phyloP scores from a whole-genome alignment of 2,888 invertebrate species.

The Drosophila villosipedis region DNA sequence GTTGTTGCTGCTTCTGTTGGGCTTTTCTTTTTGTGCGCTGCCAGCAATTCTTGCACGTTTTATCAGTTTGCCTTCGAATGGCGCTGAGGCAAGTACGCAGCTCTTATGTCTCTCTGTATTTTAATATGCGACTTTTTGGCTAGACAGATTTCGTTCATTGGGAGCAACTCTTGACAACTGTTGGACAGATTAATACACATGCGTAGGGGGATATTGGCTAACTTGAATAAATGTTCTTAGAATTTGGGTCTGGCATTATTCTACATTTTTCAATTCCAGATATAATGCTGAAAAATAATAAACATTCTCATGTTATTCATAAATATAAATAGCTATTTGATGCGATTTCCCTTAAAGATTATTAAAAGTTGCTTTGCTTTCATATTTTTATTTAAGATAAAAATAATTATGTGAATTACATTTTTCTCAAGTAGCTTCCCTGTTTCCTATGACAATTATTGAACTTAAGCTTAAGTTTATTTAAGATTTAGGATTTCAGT shows the following conservation, averaged over 20 bases:
- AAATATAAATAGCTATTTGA: not conserved
- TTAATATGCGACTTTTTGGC: constrained; percentile 16
- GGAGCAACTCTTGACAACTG: constrained; percentile 12
- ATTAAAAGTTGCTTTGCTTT: not conserved
- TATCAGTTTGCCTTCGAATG: constrained; percentile 73
- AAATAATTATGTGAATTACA: not conserved
- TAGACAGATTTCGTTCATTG: constrained; percentile 12
- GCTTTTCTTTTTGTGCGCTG: constrained; percentile 37
- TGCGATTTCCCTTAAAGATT: not conserved
- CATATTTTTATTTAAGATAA: not conserved
- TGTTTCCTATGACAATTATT: not conserved
- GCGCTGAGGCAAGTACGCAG: constrained; percentile 70
- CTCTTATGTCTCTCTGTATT: constrained; percentile 23
- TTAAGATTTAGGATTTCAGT: not conserved
- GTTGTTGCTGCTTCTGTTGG: constrained; percentile 14
- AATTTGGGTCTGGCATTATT: not conserved
- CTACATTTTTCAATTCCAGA: not conserved
- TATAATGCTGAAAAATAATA: not conserved
- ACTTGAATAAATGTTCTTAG: not conserved
- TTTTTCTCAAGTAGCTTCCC: not conserved
- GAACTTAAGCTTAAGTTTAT: not conserved
- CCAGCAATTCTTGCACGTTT: constrained; percentile 76
- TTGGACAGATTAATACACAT: constrained; percentile 11
- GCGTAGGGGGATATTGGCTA: not conserved
- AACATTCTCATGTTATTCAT: not conserved